Evolutionary conservation across 1,140 invertebrate species (phyloP), one percentile per base, ranked within the genome.

Genomic region (Nasonia vitripennis): DNA sequence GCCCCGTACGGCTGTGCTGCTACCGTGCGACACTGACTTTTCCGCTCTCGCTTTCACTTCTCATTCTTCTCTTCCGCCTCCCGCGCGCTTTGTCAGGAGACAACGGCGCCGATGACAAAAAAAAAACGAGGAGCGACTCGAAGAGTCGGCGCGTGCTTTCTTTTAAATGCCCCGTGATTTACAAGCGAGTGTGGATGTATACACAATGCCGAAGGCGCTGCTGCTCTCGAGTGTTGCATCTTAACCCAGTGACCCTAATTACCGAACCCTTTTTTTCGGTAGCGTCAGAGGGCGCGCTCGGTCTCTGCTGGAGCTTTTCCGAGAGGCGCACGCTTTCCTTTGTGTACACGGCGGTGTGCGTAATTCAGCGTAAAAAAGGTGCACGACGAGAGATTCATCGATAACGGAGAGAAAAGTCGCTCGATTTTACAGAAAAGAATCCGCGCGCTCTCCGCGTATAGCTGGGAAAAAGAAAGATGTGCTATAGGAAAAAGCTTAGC

Each of bases 231-330:
- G 55, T 62, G 17, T 27, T 71, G 27, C 31, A 34, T 55, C 55
- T 83, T 83, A 55, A 82, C 71, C 45, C 71, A 82, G 27, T 82
- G 48, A 55, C 81, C 51, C 75, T 77, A 83, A 83, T 83, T 45
- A 11, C 23, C 12, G 14, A 45, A 55, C n/a, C n/a, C 12, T 74
- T 27, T 31, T 45, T 81, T 45, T 81, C 70, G 70, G 9, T 11
- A 10, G 55, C 6, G 55, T 17, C 4, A 55, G 17, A 62, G 55
- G 17, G 55, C 14, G 55, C 55, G 55, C 51, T 5, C 51, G 34
- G 34, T 55, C 51, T 55, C 51, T 14, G 55, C n/a, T 20, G 55
- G 55, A 62, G 17, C 17, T 62, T 62, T 62, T n/a, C 55, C 55
- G 55, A 62, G 55, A 62, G 6, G 55, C 5, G 12, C 14, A 12